A percentile compares a stretch with the other conserved stretches of the same genome.
Evolutionary conservation across 2,888 invertebrate species (phyloP).

Genomic region (Glomeris marginata): DNA sequence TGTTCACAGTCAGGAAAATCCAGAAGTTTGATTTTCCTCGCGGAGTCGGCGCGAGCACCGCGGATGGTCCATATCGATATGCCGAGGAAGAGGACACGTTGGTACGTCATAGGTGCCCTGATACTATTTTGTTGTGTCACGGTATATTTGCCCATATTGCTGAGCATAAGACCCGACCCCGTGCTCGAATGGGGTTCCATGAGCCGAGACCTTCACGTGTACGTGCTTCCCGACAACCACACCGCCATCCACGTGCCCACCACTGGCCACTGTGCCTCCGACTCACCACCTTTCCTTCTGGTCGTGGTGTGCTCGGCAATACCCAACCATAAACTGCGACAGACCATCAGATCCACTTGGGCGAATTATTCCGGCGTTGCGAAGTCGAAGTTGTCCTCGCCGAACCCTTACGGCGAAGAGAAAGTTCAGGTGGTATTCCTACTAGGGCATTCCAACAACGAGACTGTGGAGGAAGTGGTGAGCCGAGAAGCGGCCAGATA

Average conservation of each 20-base stretch:
- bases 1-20: not conserved
- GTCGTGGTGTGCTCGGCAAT: constrained; percentile 63
- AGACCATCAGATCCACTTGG: constrained; percentile 57
- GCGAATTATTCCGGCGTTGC: constrained; percentile 24
- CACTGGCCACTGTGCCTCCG: constrained; percentile 5
- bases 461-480: constrained; percentile 45
- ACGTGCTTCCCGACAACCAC: constrained; percentile 52
- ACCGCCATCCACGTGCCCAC: constrained; percentile 37
- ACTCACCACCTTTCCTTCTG: constrained; percentile 40
- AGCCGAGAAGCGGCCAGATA: constrained; percentile 48
- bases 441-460: constrained; percentile 43
- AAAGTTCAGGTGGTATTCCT: constrained; percentile 39
- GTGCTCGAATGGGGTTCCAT: constrained; percentile 18
- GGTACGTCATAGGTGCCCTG: constrained; percentile 10
- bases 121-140: constrained; percentile 15
- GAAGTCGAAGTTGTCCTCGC: not conserved
- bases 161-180: constrained; percentile 11
- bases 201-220: constrained; percentile 47
- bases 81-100: constrained; percentile 12
- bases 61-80: not conserved
- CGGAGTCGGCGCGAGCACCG: not conserved
- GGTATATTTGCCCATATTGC: constrained; percentile 13
- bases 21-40: not conserved
- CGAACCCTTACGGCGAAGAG: constrained; percentile 29
- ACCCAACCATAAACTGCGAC: constrained; percentile 46